Conservation (phyloP, 1,140 invertebrate genomes). For the Octopus bimaculoides region DNA sequence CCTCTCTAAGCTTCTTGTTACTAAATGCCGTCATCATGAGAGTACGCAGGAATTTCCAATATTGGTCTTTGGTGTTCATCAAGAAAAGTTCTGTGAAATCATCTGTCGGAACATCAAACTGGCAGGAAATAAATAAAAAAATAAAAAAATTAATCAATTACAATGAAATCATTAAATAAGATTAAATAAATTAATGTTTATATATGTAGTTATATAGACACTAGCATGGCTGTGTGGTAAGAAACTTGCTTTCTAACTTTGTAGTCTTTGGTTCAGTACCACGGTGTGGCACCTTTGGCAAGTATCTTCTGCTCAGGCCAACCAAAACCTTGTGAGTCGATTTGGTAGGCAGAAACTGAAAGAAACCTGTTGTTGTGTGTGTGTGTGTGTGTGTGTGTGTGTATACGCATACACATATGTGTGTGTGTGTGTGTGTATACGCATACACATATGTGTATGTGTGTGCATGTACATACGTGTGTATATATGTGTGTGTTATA, state of each 20-base stretch:
- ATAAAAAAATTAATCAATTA: too few relatives aligned
- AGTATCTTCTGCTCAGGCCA: too few relatives aligned
- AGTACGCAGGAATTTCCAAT: not conserved
- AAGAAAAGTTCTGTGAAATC: constrained; percentile 1
- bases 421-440: not conserved
- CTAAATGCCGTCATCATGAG: not conserved
- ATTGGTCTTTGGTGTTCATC: not conserved
- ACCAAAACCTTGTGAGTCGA: too few relatives aligned
- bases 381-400: not conserved
- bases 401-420: not conserved
- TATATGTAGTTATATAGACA: not conserved
- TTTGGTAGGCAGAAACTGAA: too few relatives aligned
- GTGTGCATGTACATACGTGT: not conserved
- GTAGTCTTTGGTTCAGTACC: too few relatives aligned
- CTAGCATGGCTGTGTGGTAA: not conserved
- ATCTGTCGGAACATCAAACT: not conserved
- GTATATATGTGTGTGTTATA: not conserved
- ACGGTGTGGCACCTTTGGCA: too few relatives aligned
- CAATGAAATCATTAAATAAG: not conserved
- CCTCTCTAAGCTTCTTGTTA: not conserved
- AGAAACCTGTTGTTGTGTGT: not conserved
- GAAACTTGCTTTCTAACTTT: not conserved
- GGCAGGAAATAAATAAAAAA: not conserved
- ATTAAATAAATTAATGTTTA: not conserved
- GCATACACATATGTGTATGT: not conserved